Percentiles rank a stretch among this genome's conserved stretches.
These are phyloP conservation scores for Elmis aenea DNA, from an alignment of 2,888 invertebrate species.

Conservation along the genomic window DNA sequence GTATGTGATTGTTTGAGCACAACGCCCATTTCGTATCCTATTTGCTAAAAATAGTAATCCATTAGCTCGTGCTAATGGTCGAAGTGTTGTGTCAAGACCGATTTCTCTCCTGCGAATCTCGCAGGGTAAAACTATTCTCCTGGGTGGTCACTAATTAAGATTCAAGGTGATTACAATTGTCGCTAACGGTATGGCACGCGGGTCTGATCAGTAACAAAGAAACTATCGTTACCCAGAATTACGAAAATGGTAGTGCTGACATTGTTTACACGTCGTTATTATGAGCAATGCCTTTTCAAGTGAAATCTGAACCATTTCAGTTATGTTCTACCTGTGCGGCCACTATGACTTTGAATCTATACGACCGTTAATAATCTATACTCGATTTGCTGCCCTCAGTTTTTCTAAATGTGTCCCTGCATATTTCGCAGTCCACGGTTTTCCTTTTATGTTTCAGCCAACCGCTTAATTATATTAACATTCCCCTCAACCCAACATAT, in stretches of 20 bases:
- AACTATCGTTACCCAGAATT: conserved; percentile 44
- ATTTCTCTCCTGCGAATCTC: conserved; percentile 38
- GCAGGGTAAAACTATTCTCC: conserved; percentile 43
- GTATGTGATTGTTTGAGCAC: neutral
- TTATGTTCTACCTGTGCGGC: conserved; percentile 44
- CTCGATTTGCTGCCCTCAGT: too few relatives aligned
- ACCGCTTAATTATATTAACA: too few relatives aligned
- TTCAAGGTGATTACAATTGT: conserved; percentile 50
- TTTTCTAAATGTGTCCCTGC: too few relatives aligned
- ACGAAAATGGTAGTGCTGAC: conserved; percentile 45
- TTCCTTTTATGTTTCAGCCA: too few relatives aligned
- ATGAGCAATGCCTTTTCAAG: conserved; percentile 42
- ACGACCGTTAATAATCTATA: too few relatives aligned
- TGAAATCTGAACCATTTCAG: conserved; percentile 48
- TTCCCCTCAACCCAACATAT: too few relatives aligned
- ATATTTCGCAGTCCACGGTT: too few relatives aligned
- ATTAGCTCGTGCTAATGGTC: conserved; percentile 47
- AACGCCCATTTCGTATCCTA: neutral
- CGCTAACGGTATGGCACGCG: conserved; percentile 48
- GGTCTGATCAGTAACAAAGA: conserved; percentile 41
- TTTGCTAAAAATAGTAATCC: conserved; percentile 42
- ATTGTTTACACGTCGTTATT: conserved; percentile 44
- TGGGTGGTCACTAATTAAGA: conserved; percentile 51
- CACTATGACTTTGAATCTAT: conserved; percentile 21
- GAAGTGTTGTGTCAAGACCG: conserved; percentile 43